These are phyloP conservation scores for Cryptocephalus primarius DNA, from an alignment of 2,888 invertebrate species.

Conservation along the genomic window DNA sequence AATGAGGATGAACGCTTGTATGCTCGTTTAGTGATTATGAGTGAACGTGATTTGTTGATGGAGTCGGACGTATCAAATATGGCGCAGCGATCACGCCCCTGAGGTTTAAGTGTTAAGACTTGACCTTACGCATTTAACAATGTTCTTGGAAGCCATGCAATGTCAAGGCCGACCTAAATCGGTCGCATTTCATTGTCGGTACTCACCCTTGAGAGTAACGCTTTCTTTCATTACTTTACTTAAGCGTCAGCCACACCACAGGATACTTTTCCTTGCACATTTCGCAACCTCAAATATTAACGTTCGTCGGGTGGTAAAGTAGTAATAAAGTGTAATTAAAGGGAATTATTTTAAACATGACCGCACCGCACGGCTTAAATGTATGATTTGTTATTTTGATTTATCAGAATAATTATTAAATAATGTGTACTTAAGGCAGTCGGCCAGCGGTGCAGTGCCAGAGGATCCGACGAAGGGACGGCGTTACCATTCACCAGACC, in stretches of 20 bases:
- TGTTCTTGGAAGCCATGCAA: too few species aligned
- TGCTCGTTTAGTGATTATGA: too few species aligned
- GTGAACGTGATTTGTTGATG: too few species aligned
- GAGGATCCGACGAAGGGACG: constrained; percentile 4
- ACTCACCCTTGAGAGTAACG: neutral
- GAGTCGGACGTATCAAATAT: too few species aligned
- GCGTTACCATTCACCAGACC: constrained; percentile 11
- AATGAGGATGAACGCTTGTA: too few species aligned
- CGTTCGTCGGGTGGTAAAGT: constrained; percentile 20
- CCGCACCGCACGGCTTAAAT: constrained; percentile 32
- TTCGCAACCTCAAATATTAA: constrained; percentile 6
- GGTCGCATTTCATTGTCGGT: neutral
- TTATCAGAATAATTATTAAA: constrained; percentile 42
- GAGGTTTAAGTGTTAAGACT: too few species aligned
- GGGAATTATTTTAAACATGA: constrained; percentile 36
- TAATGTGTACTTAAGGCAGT: constrained; percentile 35
- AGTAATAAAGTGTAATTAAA: constrained; percentile 38
- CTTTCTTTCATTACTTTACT: neutral
- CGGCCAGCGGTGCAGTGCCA: constrained; percentile 16
- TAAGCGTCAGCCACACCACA: too few species aligned
- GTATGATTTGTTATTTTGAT: constrained; percentile 40
- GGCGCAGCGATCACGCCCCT: too few species aligned
- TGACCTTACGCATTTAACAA: too few species aligned
- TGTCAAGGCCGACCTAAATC: too few species aligned
- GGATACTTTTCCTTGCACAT: too few species aligned